Evolutionary conservation across 2,113 vertebrate genomes (phyloP).

Genomic region (Cyanoderma ruficeps): DNA sequence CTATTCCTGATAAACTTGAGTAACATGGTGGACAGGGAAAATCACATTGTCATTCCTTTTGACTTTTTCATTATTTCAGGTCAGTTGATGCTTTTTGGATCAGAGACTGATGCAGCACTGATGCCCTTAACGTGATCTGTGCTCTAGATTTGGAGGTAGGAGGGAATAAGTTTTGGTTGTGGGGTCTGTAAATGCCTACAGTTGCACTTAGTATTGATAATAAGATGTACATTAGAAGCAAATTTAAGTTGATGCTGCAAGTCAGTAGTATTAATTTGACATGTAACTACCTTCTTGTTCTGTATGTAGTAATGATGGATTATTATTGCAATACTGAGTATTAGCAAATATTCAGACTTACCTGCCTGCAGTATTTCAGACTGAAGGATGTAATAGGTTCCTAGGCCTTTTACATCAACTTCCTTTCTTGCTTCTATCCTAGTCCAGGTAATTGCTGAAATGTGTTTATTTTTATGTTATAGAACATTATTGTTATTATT

Average conservation of each 20-base stretch:
- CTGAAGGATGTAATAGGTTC: not conserved
- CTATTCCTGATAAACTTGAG: not conserved
- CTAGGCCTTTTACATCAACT: not conserved
- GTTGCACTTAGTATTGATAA: not conserved
- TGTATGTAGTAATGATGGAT: not conserved
- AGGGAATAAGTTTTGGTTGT: not conserved
- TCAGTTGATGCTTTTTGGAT: not conserved
- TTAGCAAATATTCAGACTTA: not conserved
- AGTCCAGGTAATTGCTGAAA: not conserved
- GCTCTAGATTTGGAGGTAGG: not conserved
- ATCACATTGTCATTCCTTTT: not conserved
- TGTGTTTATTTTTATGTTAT: not conserved
- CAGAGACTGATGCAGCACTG: not conserved
- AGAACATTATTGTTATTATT: not conserved
- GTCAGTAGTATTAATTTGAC: not conserved
- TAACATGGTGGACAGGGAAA: not conserved
- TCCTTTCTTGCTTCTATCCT: not conserved
- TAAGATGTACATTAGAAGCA: not conserved
- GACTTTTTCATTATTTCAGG: not conserved
- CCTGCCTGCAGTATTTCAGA: not conserved
- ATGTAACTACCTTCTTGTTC: not conserved
- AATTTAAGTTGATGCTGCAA: not conserved
- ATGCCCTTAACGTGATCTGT: not conserved
- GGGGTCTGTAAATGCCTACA: not conserved
- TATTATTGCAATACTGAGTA: not conserved